Base-by-base conservation (phyloP, 2,888 invertebrate genomes). In the Blomia tropicalis region DNA sequence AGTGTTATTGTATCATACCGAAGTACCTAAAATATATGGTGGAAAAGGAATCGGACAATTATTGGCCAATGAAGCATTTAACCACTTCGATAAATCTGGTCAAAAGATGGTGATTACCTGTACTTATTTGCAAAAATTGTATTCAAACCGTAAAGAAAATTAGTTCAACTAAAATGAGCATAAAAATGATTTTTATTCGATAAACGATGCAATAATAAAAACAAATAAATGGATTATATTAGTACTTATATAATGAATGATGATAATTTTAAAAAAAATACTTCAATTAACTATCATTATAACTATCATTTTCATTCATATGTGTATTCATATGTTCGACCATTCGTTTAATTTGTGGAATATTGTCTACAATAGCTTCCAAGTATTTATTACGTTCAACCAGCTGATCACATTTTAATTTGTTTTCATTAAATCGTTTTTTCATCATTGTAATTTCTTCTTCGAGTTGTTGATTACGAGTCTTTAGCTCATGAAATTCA, bases 41-140 rank as follows among this genome's bases (percentile, higher is more conserved):
- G 29, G 56, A 14, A 56, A 23, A 19, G 56, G 56, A n/a, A 29
- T 56, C 2, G 56, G 29, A n/a, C 17, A 56, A 36, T 3, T 27
- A 4, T 25, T 56, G 4, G 56, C 56, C 3, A 25, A 3, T 11
- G 56, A 29, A 56, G 56, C 27, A 56, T 56, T 56, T 27, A 36
- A 22, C 17, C 27, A 56, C 23, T 56, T 56, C 7, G 56, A 56
- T 19, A n/a, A 36, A 19, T 14, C 56, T 11, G 29, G 29, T 14
- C 56, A 56, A 30, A 56, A 56, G 23, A 56, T 56, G 56, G 29
- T 56, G 2, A 56, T 56, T 14, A 56, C 56, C 14, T 56, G 56
- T 36, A 56, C 56, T 14, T 56, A 56, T 25, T 22, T 56, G 23
- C 56, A 56, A 11, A 56, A 56, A 25, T 2, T 56, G 56, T 27